Evolutionary conservation across 2,113 vertebrate genomes (phyloP).

Genomic region (Emberiza fucata): DNA sequence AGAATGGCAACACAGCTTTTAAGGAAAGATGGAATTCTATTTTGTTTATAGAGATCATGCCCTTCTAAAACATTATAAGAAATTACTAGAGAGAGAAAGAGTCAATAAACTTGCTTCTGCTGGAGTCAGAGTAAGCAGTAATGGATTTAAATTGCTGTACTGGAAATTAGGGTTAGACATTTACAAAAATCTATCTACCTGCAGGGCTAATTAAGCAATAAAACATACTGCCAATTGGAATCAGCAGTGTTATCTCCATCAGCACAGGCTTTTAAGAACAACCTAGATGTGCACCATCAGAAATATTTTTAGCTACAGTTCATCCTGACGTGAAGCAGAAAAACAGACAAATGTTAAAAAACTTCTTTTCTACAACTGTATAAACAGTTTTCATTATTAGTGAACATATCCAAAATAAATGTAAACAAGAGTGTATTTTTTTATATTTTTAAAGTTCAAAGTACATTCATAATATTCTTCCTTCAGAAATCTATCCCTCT

Average conservation of each 20-base stretch:
- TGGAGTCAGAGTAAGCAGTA: not conserved
- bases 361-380: not conserved
- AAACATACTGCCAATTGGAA: not conserved
- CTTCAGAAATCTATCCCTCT: not conserved
- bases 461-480: not conserved
- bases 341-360: not conserved
- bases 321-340: not conserved
- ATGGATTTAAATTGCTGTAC: slow-evolving; percentile 12
- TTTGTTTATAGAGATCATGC: not conserved
- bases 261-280: not conserved
- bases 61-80: not conserved
- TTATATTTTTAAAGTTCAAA: not conserved
- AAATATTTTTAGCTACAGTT: not conserved
- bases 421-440: not conserved
- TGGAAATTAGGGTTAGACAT: not conserved
- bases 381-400: not conserved
- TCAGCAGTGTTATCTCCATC: not conserved
- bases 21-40: not conserved
- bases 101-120: not conserved
- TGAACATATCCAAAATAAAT: not conserved
- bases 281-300: not conserved
- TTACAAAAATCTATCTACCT: not conserved
- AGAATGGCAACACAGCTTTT: not conserved
- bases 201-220: not conserved
- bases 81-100: not conserved